phyloP scores from a whole-genome alignment of 53 echinoderm and acorn worm species.

The Patiria pectinifera region DNA sequence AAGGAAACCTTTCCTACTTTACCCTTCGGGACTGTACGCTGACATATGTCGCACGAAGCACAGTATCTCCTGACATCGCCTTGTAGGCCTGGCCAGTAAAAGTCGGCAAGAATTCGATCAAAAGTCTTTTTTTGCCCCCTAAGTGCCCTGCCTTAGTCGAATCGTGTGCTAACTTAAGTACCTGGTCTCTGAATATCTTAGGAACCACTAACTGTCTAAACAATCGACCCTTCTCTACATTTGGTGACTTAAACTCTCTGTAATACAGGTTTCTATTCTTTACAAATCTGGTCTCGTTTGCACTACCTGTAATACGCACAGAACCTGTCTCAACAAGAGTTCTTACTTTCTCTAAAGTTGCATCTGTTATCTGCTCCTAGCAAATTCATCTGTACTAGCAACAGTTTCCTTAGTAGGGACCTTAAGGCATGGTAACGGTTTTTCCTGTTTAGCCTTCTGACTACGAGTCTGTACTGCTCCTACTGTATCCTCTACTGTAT shows the following conservation, averaged over 20 bases:
- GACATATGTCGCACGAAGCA: too few species aligned
- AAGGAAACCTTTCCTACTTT: too few species aligned
- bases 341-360: constrained; percentile 20
- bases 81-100: too few species aligned
- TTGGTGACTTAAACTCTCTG: too few species aligned
- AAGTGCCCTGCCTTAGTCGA: too few species aligned
- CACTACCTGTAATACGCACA: background rate
- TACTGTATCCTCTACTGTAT: background rate
- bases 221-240: background rate
- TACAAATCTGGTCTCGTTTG: constrained; percentile 18
- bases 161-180: too few species aligned
- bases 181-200: too few species aligned
- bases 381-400: background rate
- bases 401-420: background rate
- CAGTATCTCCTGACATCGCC: too few species aligned
- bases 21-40: too few species aligned
- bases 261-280: background rate
- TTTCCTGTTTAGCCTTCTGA: constrained; percentile 12
- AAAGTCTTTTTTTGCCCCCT: too few species aligned
- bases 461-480: constrained; percentile 23
- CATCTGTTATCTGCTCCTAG: background rate
- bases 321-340: too few species aligned
- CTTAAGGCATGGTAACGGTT: background rate
- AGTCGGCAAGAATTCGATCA: too few species aligned
- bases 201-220: constrained; percentile 63